Conservation (phyloP, 2,888 invertebrate genomes). For the Taphrorychus bicolor region DNA sequence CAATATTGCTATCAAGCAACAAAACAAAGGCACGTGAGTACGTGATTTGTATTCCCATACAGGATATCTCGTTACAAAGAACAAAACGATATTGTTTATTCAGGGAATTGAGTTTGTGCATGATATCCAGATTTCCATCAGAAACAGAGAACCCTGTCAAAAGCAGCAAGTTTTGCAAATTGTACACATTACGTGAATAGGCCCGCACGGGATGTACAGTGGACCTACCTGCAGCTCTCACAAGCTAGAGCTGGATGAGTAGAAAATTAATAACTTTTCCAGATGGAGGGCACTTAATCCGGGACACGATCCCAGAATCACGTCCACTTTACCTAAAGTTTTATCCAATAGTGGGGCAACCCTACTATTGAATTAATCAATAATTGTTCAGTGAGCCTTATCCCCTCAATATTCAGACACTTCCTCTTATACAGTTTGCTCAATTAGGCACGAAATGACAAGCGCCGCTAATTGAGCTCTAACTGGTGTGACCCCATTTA, state of each 20-base stretch:
- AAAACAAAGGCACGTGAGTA: too few species aligned
- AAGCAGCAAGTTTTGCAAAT: not conserved
- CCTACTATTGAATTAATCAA: not conserved
- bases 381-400: not conserved
- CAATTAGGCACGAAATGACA: not conserved
- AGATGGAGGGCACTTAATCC: too few species aligned
- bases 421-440: not conserved
- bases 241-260: too few species aligned
- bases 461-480: not conserved
- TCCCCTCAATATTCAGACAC: not conserved
- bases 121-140: not conserved
- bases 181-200: too few species aligned
- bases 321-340: not conserved
- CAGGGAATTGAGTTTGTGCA: not conserved
- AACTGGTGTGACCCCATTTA: not conserved
- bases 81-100: not conserved
- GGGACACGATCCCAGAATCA: not conserved
- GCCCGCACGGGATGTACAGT: too few species aligned
- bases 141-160: not conserved
- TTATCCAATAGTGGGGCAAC: not conserved
- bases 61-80: not conserved
- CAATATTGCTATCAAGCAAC: too few species aligned
- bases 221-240: too few species aligned
- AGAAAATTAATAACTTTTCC: too few species aligned
- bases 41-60: not conserved